Percentiles rank a stretch among this genome's conserved stretches.
phyloP scores from a whole-genome alignment of 2,888 invertebrate species.

The Calameuta filiformis region DNA sequence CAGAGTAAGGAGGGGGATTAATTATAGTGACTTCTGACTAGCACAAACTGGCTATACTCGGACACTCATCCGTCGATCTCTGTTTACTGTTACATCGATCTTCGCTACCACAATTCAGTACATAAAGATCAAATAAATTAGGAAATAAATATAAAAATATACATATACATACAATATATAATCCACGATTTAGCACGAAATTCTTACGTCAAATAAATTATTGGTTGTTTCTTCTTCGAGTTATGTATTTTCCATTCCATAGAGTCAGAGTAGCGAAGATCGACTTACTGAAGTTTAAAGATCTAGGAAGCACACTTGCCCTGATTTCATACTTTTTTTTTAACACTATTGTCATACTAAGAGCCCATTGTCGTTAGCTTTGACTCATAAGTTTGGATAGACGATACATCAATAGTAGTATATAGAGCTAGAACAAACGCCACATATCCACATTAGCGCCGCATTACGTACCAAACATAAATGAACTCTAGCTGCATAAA shows the following conservation, averaged over 20 bases:
- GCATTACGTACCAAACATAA: background rate
- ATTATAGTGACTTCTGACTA: slow-evolving; percentile 43
- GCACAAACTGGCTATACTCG: slow-evolving; percentile 44
- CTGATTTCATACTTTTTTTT: background rate
- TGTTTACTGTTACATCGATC: slow-evolving; percentile 11
- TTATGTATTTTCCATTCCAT: background rate
- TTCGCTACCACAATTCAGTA: background rate
- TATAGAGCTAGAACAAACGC: background rate
- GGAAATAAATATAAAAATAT: slow-evolving; percentile 17
- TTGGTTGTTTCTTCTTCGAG: background rate
- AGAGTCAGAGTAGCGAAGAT: background rate
- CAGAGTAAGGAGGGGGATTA: slow-evolving; percentile 19
- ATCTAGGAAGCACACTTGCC: background rate
- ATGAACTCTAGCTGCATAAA: background rate
- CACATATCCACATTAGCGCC: background rate
- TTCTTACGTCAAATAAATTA: background rate
- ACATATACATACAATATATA: slow-evolving; percentile 20
- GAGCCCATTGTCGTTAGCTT: background rate
- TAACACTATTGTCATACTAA: background rate
- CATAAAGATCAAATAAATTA: slow-evolving; percentile 1
- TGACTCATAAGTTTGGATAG: slow-evolving; percentile 18
- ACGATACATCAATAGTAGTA: slow-evolving; percentile 13
- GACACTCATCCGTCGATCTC: slow-evolving; percentile 15
- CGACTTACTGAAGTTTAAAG: background rate
- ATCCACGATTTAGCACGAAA: slow-evolving; percentile 24